Evolutionary conservation across 2,797 vertebrate genomes (phyloP).

Genomic region (Mus minutoides): DNA sequence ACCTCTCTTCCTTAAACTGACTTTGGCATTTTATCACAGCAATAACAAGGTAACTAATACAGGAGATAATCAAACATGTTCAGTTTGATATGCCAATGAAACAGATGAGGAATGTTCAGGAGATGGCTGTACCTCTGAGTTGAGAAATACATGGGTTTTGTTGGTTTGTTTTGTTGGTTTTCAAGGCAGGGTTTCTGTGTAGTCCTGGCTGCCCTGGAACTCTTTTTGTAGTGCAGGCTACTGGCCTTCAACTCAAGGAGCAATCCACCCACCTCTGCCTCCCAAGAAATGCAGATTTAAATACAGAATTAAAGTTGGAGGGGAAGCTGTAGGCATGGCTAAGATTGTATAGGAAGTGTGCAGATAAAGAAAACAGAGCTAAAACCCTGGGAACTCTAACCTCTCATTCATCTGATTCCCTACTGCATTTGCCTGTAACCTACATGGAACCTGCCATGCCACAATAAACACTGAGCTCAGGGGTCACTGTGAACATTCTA

Average conservation of each 20-base stretch:
- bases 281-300: slow-evolving; percentile 34
- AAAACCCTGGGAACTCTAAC: not conserved
- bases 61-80: not conserved
- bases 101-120: not conserved
- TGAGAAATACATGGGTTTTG: slow-evolving; percentile 25
- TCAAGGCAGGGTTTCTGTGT: not conserved
- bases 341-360: not conserved
- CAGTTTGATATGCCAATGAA: slow-evolving; percentile 1
- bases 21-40: not conserved
- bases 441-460: not conserved
- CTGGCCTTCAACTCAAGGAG: not conserved
- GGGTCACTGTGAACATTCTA: not conserved
- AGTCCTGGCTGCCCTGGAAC: too few relatives aligned
- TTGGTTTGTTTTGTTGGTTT: not conserved
- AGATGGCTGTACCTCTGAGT: slow-evolving; percentile 3
- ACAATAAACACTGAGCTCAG: slow-evolving; percentile 18
- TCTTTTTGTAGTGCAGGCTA: not conserved
- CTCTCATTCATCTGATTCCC: slow-evolving; percentile 20
- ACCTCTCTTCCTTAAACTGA: not conserved
- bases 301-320: not conserved
- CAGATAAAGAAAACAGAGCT: slow-evolving; percentile 8
- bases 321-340: slow-evolving; percentile 27
- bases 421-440: not conserved
- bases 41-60: not conserved
- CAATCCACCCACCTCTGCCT: not conserved